Base-by-base conservation (phyloP, 2,797 vertebrate species). In the Spondyliosoma cantharus region DNA sequence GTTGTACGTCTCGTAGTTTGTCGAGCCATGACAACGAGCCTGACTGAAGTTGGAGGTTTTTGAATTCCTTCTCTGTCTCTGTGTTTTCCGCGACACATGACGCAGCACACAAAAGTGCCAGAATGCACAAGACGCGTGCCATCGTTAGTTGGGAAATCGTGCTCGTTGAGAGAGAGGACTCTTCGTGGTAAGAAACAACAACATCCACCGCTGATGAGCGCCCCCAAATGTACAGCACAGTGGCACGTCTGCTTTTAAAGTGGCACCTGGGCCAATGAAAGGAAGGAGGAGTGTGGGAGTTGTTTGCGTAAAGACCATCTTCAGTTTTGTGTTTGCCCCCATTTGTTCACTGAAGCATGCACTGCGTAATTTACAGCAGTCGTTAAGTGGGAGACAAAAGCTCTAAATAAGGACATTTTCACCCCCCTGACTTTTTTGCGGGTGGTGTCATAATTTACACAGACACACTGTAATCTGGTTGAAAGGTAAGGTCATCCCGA, bases 331-430 rank as follows among this genome's bases (percentile, higher is more conserved):
- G 73, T 80, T 85, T 64, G 61, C 56, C 37, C 54, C 78, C 72
- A 73, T 87, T 64, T 80, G 48, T 19, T 78, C 88, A 82, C 17
- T 49, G 79, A 81, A 59, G 88, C 87, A 50, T 77, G 61, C 32
- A 29, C 54, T 17, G 17, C n/a, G 61, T 83, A 46, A 86, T 91
- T 92, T 91, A 92, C 77, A 82, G 53, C 83, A 20, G 76, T 53
- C 82, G 82, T 85, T 82, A 86, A 12, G 20, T 60, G 57, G 48
- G 69, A 86, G 58, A 61, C 73, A 67, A 77, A 80, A 73, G 49
- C 50, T 69, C 76, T 54, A 64, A 82, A 86, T 85, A 56, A 84
- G 72, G 73, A 80, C 20, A 68, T 69, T 82, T 78, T 70, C 22
- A 8, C 20, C 49, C 65, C 58, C 20, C 48, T 8, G 7, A 7